Conservation (phyloP, 1,140 invertebrate species). For the Hyposmocoma kahamanoa region DNA sequence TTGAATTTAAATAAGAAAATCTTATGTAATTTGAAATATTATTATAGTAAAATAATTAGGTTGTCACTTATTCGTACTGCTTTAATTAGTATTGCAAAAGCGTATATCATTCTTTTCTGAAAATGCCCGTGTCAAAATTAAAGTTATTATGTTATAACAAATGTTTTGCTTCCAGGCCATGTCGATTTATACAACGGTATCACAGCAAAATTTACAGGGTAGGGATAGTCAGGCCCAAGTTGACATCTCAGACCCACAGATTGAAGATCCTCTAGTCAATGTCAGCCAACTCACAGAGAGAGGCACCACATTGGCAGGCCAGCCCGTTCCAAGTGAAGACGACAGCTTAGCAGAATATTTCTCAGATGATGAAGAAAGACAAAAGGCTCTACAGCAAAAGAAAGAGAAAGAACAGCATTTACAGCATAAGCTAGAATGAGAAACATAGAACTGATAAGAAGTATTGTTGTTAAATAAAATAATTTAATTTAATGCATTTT, state of each 20-base stretch:
- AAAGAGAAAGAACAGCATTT: conserved; percentile 45
- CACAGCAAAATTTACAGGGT: conserved; percentile 48
- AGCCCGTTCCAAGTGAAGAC: conserved; percentile 32
- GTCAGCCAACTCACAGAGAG: conserved; percentile 44
- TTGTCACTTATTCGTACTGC: too few relatives aligned
- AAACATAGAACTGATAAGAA: conserved; percentile 41
- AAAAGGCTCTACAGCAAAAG: conserved; percentile 47
- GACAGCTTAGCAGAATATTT: conserved; percentile 62
- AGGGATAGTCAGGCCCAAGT: conserved; percentile 16
- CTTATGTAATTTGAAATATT: too few relatives aligned
- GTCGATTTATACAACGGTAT: conserved; percentile 81
- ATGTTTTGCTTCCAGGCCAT: conserved; percentile 75
- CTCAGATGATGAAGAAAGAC: conserved; percentile 68
- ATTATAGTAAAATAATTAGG: too few relatives aligned
- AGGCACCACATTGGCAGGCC: conserved; percentile 42
- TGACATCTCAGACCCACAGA: conserved; percentile 31
- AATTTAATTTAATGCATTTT: conserved; percentile 3
- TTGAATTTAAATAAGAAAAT: too few relatives aligned
- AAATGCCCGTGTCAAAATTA: background rate
- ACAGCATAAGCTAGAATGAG: conserved; percentile 39
- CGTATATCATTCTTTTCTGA: background rate
- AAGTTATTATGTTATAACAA: conserved; percentile 7
- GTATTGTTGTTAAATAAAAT: conserved; percentile 42
- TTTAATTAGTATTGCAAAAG: too few relatives aligned
- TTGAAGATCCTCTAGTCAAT: conserved; percentile 48